phyloP scores from a whole-genome alignment of 2,113 vertebrate species.

The Abramis brama region DNA sequence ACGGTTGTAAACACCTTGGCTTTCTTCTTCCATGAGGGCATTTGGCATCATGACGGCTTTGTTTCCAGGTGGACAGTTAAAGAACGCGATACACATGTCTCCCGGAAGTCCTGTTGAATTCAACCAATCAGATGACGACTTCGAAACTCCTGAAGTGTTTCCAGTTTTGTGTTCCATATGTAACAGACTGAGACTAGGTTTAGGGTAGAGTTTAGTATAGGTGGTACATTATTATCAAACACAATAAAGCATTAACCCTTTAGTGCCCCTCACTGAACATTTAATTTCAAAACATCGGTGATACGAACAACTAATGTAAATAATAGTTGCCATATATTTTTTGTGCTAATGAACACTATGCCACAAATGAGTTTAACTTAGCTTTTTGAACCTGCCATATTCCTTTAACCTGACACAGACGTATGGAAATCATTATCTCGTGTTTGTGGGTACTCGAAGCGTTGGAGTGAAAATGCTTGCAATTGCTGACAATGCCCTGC shows the following conservation, averaged over 20 bases:
- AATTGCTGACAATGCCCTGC: slow-evolving; percentile 16
- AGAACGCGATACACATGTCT: too few relatives aligned
- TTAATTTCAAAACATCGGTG: not conserved
- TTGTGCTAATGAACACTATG: not conserved
- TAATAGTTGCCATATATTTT: not conserved
- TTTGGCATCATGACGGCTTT: too few relatives aligned
- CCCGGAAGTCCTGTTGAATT: too few relatives aligned
- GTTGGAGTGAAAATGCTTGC: slow-evolving; percentile 34
- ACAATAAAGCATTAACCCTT: not conserved
- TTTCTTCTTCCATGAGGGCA: too few relatives aligned
- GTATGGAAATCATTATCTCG: not conserved
- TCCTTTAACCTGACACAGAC: not conserved
- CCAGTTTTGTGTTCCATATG: too few relatives aligned
- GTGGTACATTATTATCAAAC: not conserved
- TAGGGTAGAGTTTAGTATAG: not conserved
- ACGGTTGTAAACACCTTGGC: too few relatives aligned
- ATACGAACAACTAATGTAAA: not conserved
- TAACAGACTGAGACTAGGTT: too few relatives aligned
- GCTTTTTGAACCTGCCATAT: not conserved
- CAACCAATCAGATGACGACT: too few relatives aligned
- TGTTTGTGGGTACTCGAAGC: slow-evolving; percentile 18
- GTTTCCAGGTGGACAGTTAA: too few relatives aligned
- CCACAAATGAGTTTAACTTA: not conserved
- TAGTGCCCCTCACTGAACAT: not conserved
- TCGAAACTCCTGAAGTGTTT: too few relatives aligned